A percentile compares a stretch with the other conserved stretches of the same genome.
Evolutionary conservation across 2,797 vertebrate species (phyloP).

Genomic region (Sitta carolinensis): DNA sequence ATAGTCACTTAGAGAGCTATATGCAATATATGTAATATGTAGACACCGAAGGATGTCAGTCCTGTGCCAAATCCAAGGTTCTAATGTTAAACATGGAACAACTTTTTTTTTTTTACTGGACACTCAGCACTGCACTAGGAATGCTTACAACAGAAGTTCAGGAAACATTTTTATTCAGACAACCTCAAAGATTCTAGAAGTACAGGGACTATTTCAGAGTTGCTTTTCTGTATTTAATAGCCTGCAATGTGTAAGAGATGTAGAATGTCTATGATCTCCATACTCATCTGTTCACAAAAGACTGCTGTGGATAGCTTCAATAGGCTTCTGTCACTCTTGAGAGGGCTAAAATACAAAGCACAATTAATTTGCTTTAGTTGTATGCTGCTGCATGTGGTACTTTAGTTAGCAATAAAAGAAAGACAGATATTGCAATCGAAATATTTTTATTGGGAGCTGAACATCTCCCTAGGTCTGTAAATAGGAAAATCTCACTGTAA

Average conservation of each 20-base stretch:
- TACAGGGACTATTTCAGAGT: neutral
- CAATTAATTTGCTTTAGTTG: neutral
- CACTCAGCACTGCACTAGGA: no score
- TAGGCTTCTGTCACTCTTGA: neutral
- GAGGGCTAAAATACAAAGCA: neutral
- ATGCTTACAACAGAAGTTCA: neutral
- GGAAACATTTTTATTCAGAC: neutral
- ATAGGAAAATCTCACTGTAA: neutral
- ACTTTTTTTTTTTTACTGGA: neutral
- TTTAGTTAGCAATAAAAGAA: neutral
- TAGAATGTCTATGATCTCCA: neutral
- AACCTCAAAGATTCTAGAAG: neutral
- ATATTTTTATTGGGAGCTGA: neutral
- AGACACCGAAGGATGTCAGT: neutral
- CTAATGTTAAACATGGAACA: neutral
- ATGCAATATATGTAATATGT: neutral
- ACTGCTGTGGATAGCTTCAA: neutral
- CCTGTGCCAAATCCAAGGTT: neutral
- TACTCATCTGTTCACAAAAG: neutral
- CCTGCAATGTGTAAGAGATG: neutral
- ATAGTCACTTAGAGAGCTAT: neutral
- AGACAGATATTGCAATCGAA: neutral
- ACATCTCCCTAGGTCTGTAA: neutral
- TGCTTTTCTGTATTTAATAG: neutral
- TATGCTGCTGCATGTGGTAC: neutral